Conservation (phyloP, 2,113 vertebrate genomes). For the Pteropus alecto region DNA sequence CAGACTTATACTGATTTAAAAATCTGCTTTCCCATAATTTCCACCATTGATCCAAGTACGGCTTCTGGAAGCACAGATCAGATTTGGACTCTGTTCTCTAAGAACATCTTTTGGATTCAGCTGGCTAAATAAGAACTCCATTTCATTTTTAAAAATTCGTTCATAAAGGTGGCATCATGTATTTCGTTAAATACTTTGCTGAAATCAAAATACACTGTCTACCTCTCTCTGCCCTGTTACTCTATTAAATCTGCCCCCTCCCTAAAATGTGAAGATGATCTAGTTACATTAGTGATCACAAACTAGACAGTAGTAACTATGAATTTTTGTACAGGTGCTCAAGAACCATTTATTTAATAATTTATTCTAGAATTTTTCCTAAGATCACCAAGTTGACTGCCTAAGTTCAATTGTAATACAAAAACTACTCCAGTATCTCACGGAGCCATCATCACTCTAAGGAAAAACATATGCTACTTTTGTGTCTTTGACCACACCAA, state of each 20-base stretch:
- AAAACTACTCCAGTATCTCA: background rate
- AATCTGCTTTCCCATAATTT: slow-evolving; percentile 2
- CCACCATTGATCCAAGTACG: background rate
- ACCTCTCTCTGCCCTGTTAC: background rate
- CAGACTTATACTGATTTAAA: background rate
- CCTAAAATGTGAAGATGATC: background rate
- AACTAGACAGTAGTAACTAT: background rate
- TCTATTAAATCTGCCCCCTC: background rate
- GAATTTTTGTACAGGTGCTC: background rate
- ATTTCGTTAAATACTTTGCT: background rate
- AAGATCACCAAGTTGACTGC: background rate
- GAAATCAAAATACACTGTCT: background rate
- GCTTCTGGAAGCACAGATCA: slow-evolving; percentile 5
- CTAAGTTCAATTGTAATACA: background rate
- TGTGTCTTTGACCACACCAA: background rate
- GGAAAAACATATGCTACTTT: background rate
- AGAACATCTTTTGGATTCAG: background rate
- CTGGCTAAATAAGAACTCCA: background rate
- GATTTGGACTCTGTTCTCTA: background rate
- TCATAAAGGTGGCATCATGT: background rate
- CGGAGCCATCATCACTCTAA: background rate
- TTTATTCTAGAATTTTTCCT: background rate
- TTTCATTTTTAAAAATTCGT: slow-evolving; percentile 12
- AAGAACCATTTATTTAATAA: background rate
- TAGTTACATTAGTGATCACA: background rate